Base-by-base conservation (phyloP, 2,888 invertebrate species). In the Pardosa pseudoannulata region DNA sequence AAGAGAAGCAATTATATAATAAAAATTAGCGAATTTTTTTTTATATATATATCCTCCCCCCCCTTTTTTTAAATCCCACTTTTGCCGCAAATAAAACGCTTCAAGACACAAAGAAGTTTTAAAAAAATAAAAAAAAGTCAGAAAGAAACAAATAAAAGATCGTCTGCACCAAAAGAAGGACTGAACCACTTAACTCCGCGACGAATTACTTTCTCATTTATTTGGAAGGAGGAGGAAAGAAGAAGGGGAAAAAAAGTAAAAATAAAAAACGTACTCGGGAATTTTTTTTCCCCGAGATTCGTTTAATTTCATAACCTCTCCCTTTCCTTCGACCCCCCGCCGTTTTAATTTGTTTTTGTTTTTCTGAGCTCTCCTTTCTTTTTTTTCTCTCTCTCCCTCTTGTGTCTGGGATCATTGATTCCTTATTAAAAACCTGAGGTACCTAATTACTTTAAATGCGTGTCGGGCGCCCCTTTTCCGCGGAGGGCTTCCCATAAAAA, bases 131-230 rank as follows among this genome's bases (percentile, higher is more conserved):
- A n/a, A n/a, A 76, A 56, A 67, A 41, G 71, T 81, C 74, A 78
- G 50, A 28, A 46, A 73, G 27, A 46, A 83, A 78, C 27, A 83
- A 71, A 72, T 71, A 73, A 64, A 75, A 75, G 56, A 62, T 73
- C 76, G 46, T 70, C 72, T 65, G 78, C 78, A 83, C 72, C 76
- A 83, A 83, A 78, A 85, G 36, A 71, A 78, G 76, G 79, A 85
- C 79, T 73, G 79, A 79, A 79, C 85, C 79, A 85, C 85, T 85
- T 79, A 85, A 83, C 85, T 79, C 79, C 79, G 73, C 68, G 79
- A 85, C 85, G 85, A 85, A 85, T 85, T 85, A 85, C 85, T 85
- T 85, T 85, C 85, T 85, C 85, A 85, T 85, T 85, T 85, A 85
- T 74, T 78, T 85, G 50, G 67, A 82, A 83, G 75, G 71, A 78